phyloP scores from a whole-genome alignment of 1,140 invertebrate species.

The Phenacoccus solenopsis region DNA sequence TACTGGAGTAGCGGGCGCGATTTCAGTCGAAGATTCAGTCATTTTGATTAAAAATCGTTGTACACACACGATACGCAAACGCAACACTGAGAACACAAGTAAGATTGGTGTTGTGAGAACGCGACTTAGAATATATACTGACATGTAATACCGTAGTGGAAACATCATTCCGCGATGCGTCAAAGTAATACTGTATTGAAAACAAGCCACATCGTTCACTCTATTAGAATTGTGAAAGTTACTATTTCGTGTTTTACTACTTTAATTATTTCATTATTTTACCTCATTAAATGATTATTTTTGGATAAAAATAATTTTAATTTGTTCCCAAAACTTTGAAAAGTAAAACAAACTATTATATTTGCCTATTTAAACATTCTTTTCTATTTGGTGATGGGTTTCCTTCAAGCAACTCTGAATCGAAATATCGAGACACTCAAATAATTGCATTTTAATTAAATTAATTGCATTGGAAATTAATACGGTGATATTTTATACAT shows the following conservation, averaged over 20 bases:
- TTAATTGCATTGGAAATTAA: neutral
- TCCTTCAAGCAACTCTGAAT: neutral
- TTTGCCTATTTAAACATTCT: neutral
- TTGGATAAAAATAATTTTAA: neutral
- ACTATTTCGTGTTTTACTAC: conserved; percentile 1
- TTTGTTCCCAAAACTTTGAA: neutral
- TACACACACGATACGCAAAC: neutral
- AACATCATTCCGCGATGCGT: neutral
- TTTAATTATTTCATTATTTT: neutral
- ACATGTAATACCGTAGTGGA: neutral
- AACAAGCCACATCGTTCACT: neutral
- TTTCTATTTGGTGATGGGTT: no score
- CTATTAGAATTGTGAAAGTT: neutral
- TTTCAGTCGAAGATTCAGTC: neutral
- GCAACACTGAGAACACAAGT: neutral
- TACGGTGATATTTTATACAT: neutral
- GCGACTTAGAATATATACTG: neutral
- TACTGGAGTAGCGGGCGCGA: neutral
- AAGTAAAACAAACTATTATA: neutral
- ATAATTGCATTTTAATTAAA: neutral
- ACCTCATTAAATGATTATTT: neutral
- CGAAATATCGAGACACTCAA: neutral
- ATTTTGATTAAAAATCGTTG: neutral
- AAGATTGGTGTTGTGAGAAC: neutral
- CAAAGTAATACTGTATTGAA: conserved; percentile 1